Base-by-base conservation (phyloP, 2,113 vertebrate species). In the Gallinago jamesoni region DNA sequence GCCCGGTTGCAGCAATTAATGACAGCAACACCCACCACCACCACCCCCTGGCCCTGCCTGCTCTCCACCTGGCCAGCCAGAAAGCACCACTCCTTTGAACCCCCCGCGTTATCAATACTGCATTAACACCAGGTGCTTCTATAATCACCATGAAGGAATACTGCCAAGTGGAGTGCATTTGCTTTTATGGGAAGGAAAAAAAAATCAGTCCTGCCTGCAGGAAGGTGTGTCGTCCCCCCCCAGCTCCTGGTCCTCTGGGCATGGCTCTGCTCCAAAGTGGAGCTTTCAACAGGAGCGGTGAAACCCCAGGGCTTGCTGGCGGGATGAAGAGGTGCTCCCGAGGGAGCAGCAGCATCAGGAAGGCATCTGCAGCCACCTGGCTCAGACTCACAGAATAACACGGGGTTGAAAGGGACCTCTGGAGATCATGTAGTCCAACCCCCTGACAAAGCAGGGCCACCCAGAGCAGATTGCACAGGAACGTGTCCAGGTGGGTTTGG, bases 341-440 rank as follows among this genome's bases (percentile, higher is more conserved):
- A 53, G 16, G 30, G 31, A 81, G 41, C 12, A 3, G 0, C 1
- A 2, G 50, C n/a, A 64, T 30, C 1, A 0, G 23, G 52, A 90
- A 47, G 30, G n/a, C 24, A 33, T 53, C 55, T 22, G 10, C 43
- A 76, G 63, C 50, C 57, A 33, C 31, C 37, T 59, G 3, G 1
- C 22, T 67, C 37, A 14, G 21, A 33, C 27, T n/a, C 15, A 48
- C 21, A 48, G 47, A 12, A 48, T 48, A 5, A 11, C 21, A 22
- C 4, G 20, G 20, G 47, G 20, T 47, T 47, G 47, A 19, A 47
- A 47, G 47, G 47, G 47, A 47, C 47, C 47, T 47, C 19, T 5
- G 20, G 20, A 21, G 47, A 47, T 21, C 47, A 47, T 47, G 19
- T 47, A 21, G 20, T 47, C 47, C 47, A 47, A 21, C 47, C 47